Evolutionary conservation across 1,140 invertebrate genomes (phyloP).

Genomic region (Samia ricini): DNA sequence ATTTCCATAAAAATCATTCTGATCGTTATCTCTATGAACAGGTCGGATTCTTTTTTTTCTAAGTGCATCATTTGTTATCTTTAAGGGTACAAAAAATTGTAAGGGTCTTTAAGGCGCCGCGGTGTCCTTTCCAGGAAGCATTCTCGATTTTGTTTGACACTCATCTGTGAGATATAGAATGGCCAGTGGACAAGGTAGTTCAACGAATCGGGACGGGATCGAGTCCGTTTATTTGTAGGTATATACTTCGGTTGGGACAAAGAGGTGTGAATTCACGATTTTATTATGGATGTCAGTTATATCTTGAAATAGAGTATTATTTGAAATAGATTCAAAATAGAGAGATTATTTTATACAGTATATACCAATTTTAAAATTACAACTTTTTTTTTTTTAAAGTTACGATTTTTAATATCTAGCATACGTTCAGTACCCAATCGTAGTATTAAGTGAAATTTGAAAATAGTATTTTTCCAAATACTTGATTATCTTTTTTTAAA

Average conservation of each 20-base stretch:
- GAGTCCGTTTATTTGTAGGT: constrained; percentile 13
- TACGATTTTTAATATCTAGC: no score
- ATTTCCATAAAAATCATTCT: constrained; percentile 76
- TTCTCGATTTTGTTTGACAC: constrained; percentile 68
- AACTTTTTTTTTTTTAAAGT: no score
- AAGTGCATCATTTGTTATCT: constrained; percentile 75
- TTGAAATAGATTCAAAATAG: no score
- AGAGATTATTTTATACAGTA: no score
- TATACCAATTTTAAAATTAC: no score
- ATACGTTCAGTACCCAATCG: no score
- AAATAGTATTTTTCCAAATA: no score
- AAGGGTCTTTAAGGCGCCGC: constrained; percentile 66
- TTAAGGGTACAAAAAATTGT: constrained; percentile 66
- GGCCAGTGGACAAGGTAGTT: constrained; percentile 55
- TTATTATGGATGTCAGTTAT: constrained; percentile 19
- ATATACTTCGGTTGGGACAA: constrained; percentile 34
- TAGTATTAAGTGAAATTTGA: no score
- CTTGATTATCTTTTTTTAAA: no score
- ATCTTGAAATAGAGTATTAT: constrained; percentile 15
- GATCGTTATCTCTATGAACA: constrained; percentile 74
- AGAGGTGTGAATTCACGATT: constrained; percentile 57
- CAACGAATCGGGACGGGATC: constrained; percentile 47
- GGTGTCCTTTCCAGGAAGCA: constrained; percentile 66
- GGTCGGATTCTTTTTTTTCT: constrained; percentile 71
- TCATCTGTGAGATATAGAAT: constrained; percentile 68